Evolutionary conservation across 2,797 vertebrate species (phyloP), one percentile per base, ranked within the genome.

Genomic region (Acanthis flammea): DNA sequence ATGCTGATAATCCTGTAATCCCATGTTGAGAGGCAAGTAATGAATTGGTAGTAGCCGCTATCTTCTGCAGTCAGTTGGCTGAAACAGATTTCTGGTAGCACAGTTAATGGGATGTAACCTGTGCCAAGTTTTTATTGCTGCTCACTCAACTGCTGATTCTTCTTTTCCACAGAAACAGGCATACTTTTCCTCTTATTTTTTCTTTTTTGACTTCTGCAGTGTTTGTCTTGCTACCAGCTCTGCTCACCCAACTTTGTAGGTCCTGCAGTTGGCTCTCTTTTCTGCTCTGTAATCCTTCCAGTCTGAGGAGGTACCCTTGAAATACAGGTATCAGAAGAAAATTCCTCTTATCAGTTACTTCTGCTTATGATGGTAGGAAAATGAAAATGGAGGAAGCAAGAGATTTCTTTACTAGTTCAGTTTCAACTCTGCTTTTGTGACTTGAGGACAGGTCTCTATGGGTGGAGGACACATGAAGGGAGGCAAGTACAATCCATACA

Each of bases 41-140:
- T 96, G 94, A 90, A 87, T 95, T 62, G 58, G 72, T 92, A 92
- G 90, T 91, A 95, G 68, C 44, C 57, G 33, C 85, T 91, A 45
- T 89, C 96, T 91, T 94, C 87, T 90, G 61, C 78, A 50, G 74
- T 89, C 91, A 78, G 67, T 93, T 95, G 75, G 57, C 85, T 86
- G 91, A 87, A 92, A 80, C 63, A 89, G 87, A 88, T 83, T 95
- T 94, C 91, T 94, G 72, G 82, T 83, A 88, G 86, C 81, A 31
- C 57, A 89, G 68, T 91, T 94, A 94, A 90, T 87, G 78, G 78
- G 24, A 76, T 67, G 91, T 79, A 95, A 93, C 68, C 78, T 88
- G 75, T 95, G 94, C 94, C 95, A 95, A 90, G 92, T 91, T 96
- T 94, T 94, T 95, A 74, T 91, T 92, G 87, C 78, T 94, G 57